These are phyloP conservation scores for Fragum whitleyi DNA, from an alignment of 2,888 invertebrate species.

Conservation along the genomic window DNA sequence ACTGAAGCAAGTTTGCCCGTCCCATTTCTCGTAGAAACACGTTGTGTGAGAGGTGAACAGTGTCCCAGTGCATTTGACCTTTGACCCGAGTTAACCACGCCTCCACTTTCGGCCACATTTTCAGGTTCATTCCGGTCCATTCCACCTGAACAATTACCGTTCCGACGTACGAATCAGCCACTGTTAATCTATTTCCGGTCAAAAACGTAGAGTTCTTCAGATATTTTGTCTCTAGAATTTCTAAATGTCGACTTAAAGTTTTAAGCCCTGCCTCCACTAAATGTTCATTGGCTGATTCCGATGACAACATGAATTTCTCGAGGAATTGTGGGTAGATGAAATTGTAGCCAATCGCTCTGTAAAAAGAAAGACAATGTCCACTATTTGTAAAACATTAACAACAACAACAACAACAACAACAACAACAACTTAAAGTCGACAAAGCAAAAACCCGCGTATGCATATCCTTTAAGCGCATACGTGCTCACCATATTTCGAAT, in stretches of 20 bases:
- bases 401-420: too few species aligned
- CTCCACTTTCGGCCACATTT: constrained; percentile 79
- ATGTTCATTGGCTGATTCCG: constrained; percentile 75
- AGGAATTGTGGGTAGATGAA: constrained; percentile 80
- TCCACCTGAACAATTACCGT: constrained; percentile 76
- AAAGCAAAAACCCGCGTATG: too few species aligned
- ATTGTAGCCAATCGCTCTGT: constrained; percentile 75
- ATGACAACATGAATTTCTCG: constrained; percentile 74
- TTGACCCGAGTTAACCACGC: constrained; percentile 75
- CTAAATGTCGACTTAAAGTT: constrained; percentile 72
- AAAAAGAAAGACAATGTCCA: constrained; percentile 36
- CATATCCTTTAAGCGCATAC: too few species aligned
- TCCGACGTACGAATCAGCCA: constrained; percentile 78
- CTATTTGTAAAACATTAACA: background rate
- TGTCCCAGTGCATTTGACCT: constrained; percentile 77
- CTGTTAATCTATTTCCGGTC: constrained; percentile 73
- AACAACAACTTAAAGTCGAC: too few species aligned
- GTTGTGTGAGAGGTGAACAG: constrained; percentile 75
- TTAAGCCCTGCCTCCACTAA: constrained; percentile 76
- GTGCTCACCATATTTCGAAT: too few species aligned
- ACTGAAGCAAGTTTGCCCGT: constrained; percentile 47
- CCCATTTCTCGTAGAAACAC: constrained; percentile 76
- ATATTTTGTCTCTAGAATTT: constrained; percentile 77
- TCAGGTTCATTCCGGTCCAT: constrained; percentile 78
- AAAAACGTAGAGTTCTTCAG: constrained; percentile 72